Evolutionary conservation across 1,140 invertebrate genomes (phyloP).

Genomic region (Drosophila bocki): DNA sequence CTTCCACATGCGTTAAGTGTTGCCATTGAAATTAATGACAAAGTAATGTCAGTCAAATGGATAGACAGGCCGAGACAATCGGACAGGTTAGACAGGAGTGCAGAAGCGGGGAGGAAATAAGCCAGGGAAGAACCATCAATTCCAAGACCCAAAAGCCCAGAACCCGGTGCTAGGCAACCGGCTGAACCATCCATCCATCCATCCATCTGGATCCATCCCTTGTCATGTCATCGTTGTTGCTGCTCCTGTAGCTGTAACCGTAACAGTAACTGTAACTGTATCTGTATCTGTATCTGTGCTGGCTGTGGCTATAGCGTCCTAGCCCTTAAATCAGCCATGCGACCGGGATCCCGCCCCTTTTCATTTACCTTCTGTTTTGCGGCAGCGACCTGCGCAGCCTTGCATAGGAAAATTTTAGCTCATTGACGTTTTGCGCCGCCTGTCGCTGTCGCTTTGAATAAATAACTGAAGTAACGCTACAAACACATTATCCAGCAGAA

Average conservation of each 20-base stretch:
- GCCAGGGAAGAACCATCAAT: conserved; percentile 56
- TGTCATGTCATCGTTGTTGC: conserved; percentile 69
- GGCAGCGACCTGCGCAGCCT: conserved; percentile 51
- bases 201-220: conserved; percentile 65
- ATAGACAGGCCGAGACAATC: conserved; percentile 64
- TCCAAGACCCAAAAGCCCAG: conserved; percentile 45
- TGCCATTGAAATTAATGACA: conserved; percentile 80
- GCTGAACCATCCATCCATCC: conserved; percentile 25
- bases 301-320: conserved; percentile 34
- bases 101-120: conserved; percentile 14
- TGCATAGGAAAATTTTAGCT: conserved; percentile 71
- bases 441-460: conserved; percentile 79
- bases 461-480: conserved; percentile 76
- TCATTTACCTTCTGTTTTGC: conserved; percentile 26
- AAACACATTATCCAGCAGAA: conserved; percentile 72
- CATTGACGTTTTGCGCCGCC: conserved; percentile 82
- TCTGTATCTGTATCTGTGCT: conserved; percentile 1
- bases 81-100: conserved; percentile 43
- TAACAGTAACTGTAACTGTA: conserved; percentile 2
- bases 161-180: conserved; percentile 37
- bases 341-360: conserved; percentile 20
- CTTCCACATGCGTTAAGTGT: conserved; percentile 61
- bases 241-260: conserved; percentile 27
- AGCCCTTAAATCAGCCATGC: conserved; percentile 29
- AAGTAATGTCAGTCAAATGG: conserved; percentile 83